Percentiles rank a stretch among this genome's conserved stretches.
Evolutionary conservation across 2,113 vertebrate species (phyloP).

Genomic region (Sarotherodon lohbergeri): DNA sequence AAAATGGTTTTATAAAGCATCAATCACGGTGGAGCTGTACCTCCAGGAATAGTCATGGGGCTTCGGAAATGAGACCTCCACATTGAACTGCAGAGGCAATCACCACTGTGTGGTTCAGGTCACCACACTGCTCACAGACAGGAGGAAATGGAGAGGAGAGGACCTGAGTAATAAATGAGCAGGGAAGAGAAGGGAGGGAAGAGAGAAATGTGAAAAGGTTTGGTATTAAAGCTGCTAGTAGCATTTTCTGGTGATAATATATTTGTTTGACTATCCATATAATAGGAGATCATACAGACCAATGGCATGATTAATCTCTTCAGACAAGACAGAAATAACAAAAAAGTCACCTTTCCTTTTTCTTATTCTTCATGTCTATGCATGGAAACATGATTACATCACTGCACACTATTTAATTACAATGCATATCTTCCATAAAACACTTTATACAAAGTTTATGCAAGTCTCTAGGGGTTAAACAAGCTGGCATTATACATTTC

Average conservation of each 20-base stretch:
- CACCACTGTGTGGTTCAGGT: slow-evolving; percentile 53
- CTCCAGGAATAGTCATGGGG: slow-evolving; percentile 60
- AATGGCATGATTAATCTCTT: background rate
- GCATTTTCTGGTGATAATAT: background rate
- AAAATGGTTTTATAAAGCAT: slow-evolving; percentile 66
- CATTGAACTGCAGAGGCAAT: slow-evolving; percentile 67
- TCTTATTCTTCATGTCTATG: background rate
- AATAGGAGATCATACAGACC: background rate
- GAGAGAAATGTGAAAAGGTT: background rate
- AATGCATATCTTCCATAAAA: background rate
- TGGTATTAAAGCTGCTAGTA: background rate
- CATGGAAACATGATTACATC: background rate
- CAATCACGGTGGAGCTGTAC: slow-evolving; percentile 49
- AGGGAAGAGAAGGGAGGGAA: background rate
- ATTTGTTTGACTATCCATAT: background rate
- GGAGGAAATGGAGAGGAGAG: background rate
- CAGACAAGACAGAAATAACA: background rate
- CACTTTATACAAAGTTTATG: background rate
- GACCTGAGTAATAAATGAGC: background rate
- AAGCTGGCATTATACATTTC: background rate
- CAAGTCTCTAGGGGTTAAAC: background rate
- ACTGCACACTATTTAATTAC: background rate
- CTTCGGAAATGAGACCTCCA: slow-evolving; percentile 55
- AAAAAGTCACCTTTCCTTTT: background rate
- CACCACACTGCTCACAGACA: slow-evolving; percentile 33